Percentiles rank a stretch among this genome's conserved stretches.
Conservation (phyloP, 2,797 vertebrate species). For the Chaetophractus vellerosus region DNA sequence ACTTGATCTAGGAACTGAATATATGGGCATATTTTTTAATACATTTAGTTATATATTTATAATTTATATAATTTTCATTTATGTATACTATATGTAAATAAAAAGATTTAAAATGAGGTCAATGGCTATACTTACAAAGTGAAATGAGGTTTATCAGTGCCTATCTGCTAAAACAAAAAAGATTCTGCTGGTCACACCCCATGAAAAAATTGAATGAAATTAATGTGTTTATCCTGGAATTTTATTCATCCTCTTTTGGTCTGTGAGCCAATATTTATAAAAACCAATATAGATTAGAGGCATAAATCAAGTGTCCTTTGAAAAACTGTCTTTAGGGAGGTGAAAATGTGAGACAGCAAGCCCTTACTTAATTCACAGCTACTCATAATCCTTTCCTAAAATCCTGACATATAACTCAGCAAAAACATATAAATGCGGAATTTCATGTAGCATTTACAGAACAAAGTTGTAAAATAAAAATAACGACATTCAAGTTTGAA, state of each 20-base stretch:
- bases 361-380: background rate
- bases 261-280: background rate
- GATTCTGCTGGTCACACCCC: background rate
- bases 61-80: background rate
- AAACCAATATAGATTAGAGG: background rate
- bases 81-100: too few species aligned
- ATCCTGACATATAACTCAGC: background rate
- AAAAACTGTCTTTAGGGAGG: background rate
- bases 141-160: too few species aligned
- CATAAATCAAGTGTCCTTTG: background rate
- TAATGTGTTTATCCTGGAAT: background rate
- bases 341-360: background rate
- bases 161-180: background rate
- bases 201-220: background rate
- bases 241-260: background rate
- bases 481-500: background rate
- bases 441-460: background rate
- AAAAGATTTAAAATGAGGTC: too few species aligned
- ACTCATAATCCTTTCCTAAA: background rate
- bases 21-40: background rate
- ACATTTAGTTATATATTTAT: background rate
- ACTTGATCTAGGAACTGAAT: background rate
- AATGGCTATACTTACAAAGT: too few species aligned
- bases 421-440: background rate
- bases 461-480: background rate